Percentiles rank a stretch among this genome's conserved stretches.
phyloP scores from a whole-genome alignment of 92 coral and sea anemone species.

The Anthopleura xanthogrammica region DNA sequence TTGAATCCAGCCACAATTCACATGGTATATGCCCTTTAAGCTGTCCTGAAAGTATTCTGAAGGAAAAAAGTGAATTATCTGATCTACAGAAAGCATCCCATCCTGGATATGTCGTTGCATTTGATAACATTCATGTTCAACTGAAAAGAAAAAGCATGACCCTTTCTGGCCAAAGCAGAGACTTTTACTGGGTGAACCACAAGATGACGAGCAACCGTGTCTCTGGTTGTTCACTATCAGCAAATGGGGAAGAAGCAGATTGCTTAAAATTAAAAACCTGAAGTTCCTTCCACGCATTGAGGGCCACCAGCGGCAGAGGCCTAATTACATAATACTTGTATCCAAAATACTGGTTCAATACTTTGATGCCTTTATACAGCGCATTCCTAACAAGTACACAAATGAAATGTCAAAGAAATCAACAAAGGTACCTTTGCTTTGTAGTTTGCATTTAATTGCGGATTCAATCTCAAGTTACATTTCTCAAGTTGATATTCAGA shows the following conservation, averaged over 20 bases:
- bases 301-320: constrained; percentile 50
- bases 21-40: neutral
- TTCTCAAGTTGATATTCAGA: no score
- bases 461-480: no score
- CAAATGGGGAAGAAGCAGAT: constrained; percentile 28
- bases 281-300: constrained; percentile 43
- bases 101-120: constrained; percentile 52
- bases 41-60: neutral
- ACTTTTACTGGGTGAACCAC: constrained; percentile 77
- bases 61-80: neutral
- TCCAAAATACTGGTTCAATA: constrained; percentile 38
- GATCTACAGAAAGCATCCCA: constrained; percentile 33
- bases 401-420: constrained; percentile 51
- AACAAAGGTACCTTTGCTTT: constrained; percentile 46
- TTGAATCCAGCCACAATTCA: neutral
- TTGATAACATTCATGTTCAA: constrained; percentile 38
- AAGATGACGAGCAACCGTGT: constrained; percentile 53
- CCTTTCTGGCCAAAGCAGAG: constrained; percentile 40
- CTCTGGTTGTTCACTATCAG: constrained; percentile 40
- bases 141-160: constrained; percentile 38
- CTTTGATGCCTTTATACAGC: constrained; percentile 47
- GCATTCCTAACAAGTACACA: constrained; percentile 39
- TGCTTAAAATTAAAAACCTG: constrained; percentile 37
- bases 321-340: constrained; percentile 25
- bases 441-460: no score